phyloP scores from a whole-genome alignment of 2,113 vertebrate species.

The Mesoclemmys tuberculata region DNA sequence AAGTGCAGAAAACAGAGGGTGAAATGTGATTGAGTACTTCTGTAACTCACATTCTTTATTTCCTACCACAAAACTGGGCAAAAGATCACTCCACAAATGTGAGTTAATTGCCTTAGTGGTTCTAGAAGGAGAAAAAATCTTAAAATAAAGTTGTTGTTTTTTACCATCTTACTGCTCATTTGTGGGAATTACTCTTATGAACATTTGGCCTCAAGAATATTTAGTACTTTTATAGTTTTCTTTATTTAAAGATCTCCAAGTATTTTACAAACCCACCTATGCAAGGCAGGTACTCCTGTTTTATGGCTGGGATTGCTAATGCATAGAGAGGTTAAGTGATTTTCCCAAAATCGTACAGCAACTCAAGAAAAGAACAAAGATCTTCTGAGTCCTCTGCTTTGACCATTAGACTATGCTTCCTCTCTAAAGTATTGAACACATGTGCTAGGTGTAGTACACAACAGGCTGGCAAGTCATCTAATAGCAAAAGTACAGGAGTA shows the following conservation, averaged over 20 bases:
- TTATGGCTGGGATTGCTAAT: neutral
- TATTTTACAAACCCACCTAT: neutral
- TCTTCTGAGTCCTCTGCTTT: neutral
- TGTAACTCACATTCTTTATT: neutral
- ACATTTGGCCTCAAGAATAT: neutral
- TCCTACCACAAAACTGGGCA: neutral
- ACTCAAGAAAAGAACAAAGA: neutral
- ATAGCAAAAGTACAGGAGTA: neutral
- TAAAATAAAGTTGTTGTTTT: neutral
- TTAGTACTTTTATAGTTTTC: neutral
- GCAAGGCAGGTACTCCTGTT: neutral
- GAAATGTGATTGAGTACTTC: neutral
- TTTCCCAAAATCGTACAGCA: neutral
- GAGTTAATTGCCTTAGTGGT: neutral
- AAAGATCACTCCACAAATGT: neutral
- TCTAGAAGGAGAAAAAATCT: neutral
- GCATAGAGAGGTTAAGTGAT: neutral
- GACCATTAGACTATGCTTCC: neutral
- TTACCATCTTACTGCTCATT: accelerated
- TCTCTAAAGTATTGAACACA: neutral
- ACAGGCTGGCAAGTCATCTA: neutral
- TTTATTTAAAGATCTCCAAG: neutral
- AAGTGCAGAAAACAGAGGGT: neutral
- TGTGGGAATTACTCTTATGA: neutral
- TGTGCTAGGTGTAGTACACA: neutral